phyloP scores from a whole-genome alignment of 2,797 vertebrate genomes.

The Sebastes nivosus region DNA sequence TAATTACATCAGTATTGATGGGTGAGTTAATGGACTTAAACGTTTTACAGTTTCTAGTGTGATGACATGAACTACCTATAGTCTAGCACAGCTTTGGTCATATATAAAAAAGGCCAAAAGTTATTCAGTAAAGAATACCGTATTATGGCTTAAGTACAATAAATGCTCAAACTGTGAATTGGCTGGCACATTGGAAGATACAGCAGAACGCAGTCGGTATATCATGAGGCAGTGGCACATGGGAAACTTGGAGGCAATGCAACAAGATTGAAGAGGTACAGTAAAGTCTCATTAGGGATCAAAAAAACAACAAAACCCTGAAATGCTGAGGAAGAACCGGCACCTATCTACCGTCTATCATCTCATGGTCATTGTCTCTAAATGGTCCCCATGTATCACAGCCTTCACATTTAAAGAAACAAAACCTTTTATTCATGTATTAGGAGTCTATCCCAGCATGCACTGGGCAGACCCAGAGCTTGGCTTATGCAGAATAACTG shows the following conservation, averaged over 20 bases:
- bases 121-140: constrained; percentile 19
- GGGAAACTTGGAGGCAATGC: not conserved
- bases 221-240: not conserved
- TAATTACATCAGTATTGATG: not conserved
- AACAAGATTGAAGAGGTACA: not conserved
- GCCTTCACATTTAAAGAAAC: not conserved
- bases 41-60: not conserved
- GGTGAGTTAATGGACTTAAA: not conserved
- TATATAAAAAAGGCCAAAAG: constrained; percentile 32
- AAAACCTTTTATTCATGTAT: not conserved
- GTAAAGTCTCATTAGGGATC: not conserved
- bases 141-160: constrained; percentile 34
- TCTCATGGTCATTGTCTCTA: not conserved
- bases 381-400: not conserved
- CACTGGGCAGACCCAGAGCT: not conserved
- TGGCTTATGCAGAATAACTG: not conserved
- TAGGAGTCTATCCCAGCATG: not conserved
- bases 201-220: constrained; percentile 63
- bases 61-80: not conserved
- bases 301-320: not conserved
- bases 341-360: too few species aligned
- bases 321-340: not conserved
- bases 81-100: constrained; percentile 48
- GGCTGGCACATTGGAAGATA: constrained; percentile 22
- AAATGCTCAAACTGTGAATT: constrained; percentile 14